Base-by-base conservation (phyloP, 2,888 invertebrate genomes). In the Drosophila incognita region DNA sequence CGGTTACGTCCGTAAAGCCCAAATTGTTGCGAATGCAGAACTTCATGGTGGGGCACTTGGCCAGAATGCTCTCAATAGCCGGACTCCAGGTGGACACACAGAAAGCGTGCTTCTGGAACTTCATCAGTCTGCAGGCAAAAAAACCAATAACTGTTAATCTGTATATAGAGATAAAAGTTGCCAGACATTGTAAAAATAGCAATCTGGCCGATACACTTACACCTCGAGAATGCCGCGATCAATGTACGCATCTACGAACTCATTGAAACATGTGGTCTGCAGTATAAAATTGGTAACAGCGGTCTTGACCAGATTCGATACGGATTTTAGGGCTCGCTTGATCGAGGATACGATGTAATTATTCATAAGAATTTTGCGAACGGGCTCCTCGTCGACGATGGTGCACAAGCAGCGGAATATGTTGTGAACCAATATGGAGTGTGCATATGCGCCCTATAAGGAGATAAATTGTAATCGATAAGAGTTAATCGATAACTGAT, bases 21-120 rank as follows among this genome's bases (percentile, higher is more conserved):
- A 96, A 90, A 3, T 94, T 93, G 7, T 95, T 95, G 0, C 94
- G 94, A 79, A 95, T 94, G 1, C 95, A 95, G 64, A 96, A 94
- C 88, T 96, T 96, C 35, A 95, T 94, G 0, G 95, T 95, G 0
- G 95, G 94, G 71, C 95, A 94, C 49, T 94, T 94, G 4, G 94
- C 91, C 72, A 96, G 94, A 18, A 96, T 94, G 0, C 94, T 93
- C 57, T 95, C 95, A 13, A 95, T 92, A 0, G 95, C 95, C 0
- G 94, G 93, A 68, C 94, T 94, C 95, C 95, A 95, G 1, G 94
- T 94, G 1, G 94, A 92, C 21, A 95, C 94, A 35, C 93, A 82
- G 36, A 86, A 86, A 2, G 91, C 81, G 52, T 91, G 85, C 49
- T 91, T 89, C 62, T 91, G 89, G 70, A 87, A 81, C 15, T 81